A percentile compares a stretch with the other conserved stretches of the same genome.
Conservation (phyloP, 2,888 invertebrate species). For the Cancer borealis region DNA sequence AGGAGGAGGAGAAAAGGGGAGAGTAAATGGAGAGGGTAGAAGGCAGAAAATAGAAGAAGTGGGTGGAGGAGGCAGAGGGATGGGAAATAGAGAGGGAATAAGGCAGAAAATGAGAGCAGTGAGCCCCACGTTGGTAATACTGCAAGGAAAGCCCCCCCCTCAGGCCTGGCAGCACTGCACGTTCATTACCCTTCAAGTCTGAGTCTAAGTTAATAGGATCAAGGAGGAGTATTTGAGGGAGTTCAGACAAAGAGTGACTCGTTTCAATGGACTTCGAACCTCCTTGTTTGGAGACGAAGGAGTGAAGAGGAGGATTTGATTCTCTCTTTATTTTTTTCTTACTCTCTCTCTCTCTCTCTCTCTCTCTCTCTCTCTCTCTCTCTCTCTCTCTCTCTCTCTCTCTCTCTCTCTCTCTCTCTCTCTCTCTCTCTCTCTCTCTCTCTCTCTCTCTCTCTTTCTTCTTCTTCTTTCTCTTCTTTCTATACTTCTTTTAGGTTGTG, state of each 20-base stretch:
- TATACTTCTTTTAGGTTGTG: not conserved
- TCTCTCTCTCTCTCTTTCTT: not conserved
- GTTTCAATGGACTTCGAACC: constrained; percentile 2
- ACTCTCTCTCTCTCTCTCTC: constrained; percentile 35
- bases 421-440: constrained; percentile 3
- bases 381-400: constrained; percentile 30
- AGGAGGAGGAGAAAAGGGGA: not conserved
- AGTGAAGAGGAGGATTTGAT: not conserved
- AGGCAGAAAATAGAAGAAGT: not conserved
- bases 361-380: constrained; percentile 34
- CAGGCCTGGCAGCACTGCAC: not conserved
- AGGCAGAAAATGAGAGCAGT: not conserved
- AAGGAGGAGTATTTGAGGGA: not conserved
- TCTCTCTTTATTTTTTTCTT: not conserved
- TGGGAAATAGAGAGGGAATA: not conserved
- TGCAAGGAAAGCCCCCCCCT: not conserved
- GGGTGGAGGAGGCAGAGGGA: not conserved
- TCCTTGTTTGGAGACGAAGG: not conserved
- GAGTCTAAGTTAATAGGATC: not conserved
- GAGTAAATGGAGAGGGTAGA: not conserved
- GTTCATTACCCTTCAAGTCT: constrained; percentile 8
- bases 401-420: constrained; percentile 16
- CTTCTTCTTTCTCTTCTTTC: not conserved
- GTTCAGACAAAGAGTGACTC: constrained; percentile 24
- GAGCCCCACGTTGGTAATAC: not conserved